Evolutionary conservation across 2,797 vertebrate species (phyloP).

Genomic region (Alcedo atthis): DNA sequence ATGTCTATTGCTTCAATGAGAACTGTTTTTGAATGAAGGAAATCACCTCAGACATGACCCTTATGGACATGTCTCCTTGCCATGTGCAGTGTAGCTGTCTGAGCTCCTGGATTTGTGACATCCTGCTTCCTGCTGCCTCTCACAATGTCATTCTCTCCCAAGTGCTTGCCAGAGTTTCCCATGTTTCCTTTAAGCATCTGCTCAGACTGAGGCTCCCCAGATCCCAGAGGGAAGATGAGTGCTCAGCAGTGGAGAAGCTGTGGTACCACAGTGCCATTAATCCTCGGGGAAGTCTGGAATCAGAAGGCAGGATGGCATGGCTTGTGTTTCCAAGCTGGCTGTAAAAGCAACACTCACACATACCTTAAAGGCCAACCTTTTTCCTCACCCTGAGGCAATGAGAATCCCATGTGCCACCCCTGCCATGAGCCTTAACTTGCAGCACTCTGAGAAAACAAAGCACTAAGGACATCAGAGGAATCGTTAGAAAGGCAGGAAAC

Average conservation of each 20-base stretch:
- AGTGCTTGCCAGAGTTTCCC: background rate
- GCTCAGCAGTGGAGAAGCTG: background rate
- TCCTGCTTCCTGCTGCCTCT: constrained; percentile 14
- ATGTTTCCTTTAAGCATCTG: background rate
- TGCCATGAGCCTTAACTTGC: background rate
- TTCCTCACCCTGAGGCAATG: background rate
- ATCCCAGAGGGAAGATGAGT: background rate
- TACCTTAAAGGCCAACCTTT: background rate
- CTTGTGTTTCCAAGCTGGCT: background rate
- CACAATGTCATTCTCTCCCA: background rate
- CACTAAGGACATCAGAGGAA: background rate
- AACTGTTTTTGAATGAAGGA: background rate
- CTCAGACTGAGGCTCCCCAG: background rate
- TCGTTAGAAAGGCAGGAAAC: background rate
- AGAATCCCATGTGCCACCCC: background rate
- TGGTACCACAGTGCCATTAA: background rate
- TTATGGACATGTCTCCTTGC: background rate
- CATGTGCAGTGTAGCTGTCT: background rate
- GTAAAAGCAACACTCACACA: background rate
- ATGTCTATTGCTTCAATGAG: background rate
- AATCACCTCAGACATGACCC: background rate
- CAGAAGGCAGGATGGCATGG: background rate
- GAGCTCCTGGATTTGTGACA: constrained; percentile 17
- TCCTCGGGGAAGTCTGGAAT: constrained; percentile 21
- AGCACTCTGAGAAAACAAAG: constrained; percentile 11